Base-by-base conservation (phyloP, 2,888 invertebrate species). In the Agrochola litura region DNA sequence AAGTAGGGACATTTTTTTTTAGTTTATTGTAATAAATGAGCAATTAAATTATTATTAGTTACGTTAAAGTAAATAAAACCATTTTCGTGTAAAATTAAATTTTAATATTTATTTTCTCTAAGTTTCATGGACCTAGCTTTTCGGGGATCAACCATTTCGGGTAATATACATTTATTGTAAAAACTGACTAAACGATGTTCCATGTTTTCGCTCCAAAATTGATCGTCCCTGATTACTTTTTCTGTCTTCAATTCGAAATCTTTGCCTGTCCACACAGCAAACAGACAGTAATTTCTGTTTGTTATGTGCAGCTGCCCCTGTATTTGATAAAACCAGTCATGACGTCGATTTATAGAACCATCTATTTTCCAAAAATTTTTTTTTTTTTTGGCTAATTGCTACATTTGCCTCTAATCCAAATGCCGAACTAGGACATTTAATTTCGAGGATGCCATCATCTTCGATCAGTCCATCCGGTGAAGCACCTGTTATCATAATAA, bases 231-330 rank as follows among this genome's bases (percentile, higher is more conserved):
- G n/a, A 30, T 19, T 66, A 66, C 4, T 30, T 49, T 66, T 64
- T 41, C 43, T 6, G 66, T 66, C 6, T 52, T 66, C 6, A 52
- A 19, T 22, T 49, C 19, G 3, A 19, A 19, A 10, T 66, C 19
- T 49, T 66, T 49, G 9, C 67, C 67, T 22, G 52, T 54, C 67
- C 52, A 67, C 22, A 67, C 67, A 12, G 67, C 67, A 67, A 67
- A 52, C 52, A 52, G 22, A 65, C 65, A 65, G 22, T 16, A n/a
- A 14, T 25, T 46, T 25, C 16, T 65, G 6, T 25, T 10, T 8
- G 37, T 52, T 14, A 67, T 54, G 30, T 37, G 66, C 19, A 66
- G 30, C 49, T 66, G 49, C 10, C 67, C 52, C 37, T 67, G 52
- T 14, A 54, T 67, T 54, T 67, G 67, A 14, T 22, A 67, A 54